Evolutionary conservation across 92 coral and sea anemone genomes (phyloP), one percentile per base, ranked within the genome.

Genomic region (Heliopora coerulea): DNA sequence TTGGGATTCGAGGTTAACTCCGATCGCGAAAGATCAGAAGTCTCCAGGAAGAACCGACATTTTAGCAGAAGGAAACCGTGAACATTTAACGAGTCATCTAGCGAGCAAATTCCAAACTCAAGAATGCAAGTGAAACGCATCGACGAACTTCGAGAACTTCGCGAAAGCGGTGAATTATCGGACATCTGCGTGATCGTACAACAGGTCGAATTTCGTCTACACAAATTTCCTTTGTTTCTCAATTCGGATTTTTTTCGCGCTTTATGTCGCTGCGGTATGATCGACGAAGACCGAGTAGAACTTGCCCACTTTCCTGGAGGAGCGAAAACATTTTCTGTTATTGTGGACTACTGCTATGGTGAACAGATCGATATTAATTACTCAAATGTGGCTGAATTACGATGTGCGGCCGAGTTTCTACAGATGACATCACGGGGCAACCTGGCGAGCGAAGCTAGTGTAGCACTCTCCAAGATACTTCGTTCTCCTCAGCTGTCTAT

Each of bases 181-280:
- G 81, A 75, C 32, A 75, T 75, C 14, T 46, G 62, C 10, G 61
- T 75, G 28, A 54, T 18, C 34, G 73, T 75, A 0, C 72, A 62
- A 5, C 18, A 44, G 3, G 27, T 10, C 8, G 62, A 75, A 41
- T 75, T 75, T 62, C 61, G 29, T 33, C 68, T 75, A 19, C 81
- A 75, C 41, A 75, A 75, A 41, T 75, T 75, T 20, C 81, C 81
- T 20, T 39, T 75, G 48, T 61, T 21, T 23, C 3, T 75, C 35
- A 75, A 75, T 25, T 75, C 81, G 44, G 81, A 75, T 19, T 75
- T 75, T 52, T 75, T 75, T 65, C 41, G 72, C 41, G 81, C 81
- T 30, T 60, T 75, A 19, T 62, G 72, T 15, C 81, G 73, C 6
- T 46, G 73, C 32, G 81, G 44, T 9, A 75, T 75, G 81, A 35